Evolutionary conservation across 2,113 vertebrate species (phyloP), one percentile per base, ranked within the genome.

Genomic region (Sceloporus undulatus): DNA sequence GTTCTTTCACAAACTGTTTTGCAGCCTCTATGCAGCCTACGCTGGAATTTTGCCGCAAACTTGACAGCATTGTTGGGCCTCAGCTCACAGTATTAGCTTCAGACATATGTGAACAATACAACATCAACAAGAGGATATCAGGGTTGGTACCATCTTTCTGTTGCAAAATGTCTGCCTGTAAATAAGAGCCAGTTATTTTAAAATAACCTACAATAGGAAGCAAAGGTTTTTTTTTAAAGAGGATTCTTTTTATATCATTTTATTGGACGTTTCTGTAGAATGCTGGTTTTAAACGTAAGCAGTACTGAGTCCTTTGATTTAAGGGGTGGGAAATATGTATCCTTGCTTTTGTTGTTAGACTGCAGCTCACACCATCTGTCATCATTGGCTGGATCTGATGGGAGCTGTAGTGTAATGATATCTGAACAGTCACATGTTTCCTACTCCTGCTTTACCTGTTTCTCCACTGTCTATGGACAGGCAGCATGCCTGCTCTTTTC

Each of bases 91-190:
- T 99, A 92, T 93, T 99, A 91, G 99, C 99, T 0, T 99, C 99
- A 1, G 99, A 99, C 93, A 99, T 99, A 85, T 99, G 99, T 90
- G 99, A 99, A 93, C 99, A 99, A 66, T 99, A 98, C 96, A 99
- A 98, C 93, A 96, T 99, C 94, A 99, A 99, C 97, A 98, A 97
- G 92, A 98, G 98, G 90, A 96, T 98, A 91, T 98, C 98, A 9
- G 98, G 98, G 98, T 99, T 92, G 95, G 98, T 98, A 94, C 75
- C 83, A 16, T 59, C 0, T 27, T 56, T 79, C 4, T 86, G 3
- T 74, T 79, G 52, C 73, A 80, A 73, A 89, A 77, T 34, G 5
- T 4, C 56, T 4, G 18, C 25, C 81, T 23, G 14, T 10, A 38
- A 40, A 73, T 6, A 4, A 7, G 42, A 13, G 3, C 2, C 4